These are phyloP conservation scores for Ginglymostoma cirratum DNA, from an alignment of 2,113 vertebrate species.

Conservation along the genomic window DNA sequence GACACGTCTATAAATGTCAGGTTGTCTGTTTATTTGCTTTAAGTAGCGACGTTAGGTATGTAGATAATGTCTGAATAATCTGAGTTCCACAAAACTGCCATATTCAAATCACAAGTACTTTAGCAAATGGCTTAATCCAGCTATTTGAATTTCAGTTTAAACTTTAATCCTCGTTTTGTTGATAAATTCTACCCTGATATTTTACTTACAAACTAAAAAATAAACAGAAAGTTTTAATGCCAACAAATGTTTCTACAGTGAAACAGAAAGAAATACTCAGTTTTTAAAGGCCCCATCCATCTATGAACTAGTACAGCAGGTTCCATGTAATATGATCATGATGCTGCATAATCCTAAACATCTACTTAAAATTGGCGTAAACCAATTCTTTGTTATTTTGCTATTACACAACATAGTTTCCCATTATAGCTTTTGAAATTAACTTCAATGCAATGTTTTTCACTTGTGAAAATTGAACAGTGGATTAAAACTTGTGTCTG, in stretches of 20 bases:
- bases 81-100: background rate
- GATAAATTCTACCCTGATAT: background rate
- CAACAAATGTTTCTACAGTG: background rate
- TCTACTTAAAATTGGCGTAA: background rate
- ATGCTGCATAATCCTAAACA: background rate
- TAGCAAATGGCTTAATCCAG: background rate
- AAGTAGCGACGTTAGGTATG: background rate
- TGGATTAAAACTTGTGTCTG: background rate
- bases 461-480: background rate
- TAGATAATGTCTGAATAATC: background rate
- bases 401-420: background rate
- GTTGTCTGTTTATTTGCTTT: background rate
- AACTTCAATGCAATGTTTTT: background rate
- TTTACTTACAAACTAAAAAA: background rate
- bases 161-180: background rate
- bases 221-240: background rate
- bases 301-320: background rate
- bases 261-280: background rate
- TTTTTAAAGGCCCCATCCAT: background rate
- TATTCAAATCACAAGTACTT: background rate
- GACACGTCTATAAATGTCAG: background rate
- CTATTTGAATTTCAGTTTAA: background rate
- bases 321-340: background rate
- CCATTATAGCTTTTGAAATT: background rate
- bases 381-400: background rate